Evolutionary conservation across 2,113 vertebrate species (phyloP).

Genomic region (Tiliqua scincoides): DNA sequence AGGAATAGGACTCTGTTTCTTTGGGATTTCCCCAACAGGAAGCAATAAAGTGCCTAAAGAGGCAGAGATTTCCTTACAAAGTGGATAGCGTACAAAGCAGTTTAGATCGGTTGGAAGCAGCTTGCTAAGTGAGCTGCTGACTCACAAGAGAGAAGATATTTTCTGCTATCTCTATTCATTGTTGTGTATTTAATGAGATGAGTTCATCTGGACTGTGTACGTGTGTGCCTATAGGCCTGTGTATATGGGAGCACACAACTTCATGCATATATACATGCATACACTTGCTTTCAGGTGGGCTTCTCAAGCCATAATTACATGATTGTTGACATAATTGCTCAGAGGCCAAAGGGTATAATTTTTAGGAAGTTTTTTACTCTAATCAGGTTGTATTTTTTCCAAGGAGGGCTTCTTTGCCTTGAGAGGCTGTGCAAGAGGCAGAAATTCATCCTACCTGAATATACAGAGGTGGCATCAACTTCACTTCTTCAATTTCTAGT

Average conservation of each 20-base stretch:
- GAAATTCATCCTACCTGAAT: background rate
- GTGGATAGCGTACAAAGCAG: constrained; percentile 10
- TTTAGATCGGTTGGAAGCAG: constrained; percentile 20
- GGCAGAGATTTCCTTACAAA: constrained; percentile 18
- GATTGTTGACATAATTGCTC: background rate
- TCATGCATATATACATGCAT: background rate
- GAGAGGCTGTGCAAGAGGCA: background rate
- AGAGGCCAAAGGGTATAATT: background rate
- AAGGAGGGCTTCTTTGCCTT: background rate
- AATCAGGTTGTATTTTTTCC: background rate
- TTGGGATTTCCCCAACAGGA: constrained; percentile 50
- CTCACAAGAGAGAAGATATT: background rate
- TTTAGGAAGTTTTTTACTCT: background rate
- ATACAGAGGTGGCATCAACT: background rate
- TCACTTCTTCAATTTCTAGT: background rate
- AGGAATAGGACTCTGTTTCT: constrained; percentile 19
- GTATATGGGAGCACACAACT: no score
- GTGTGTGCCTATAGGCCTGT: no score
- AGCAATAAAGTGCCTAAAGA: constrained; percentile 6
- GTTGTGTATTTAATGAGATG: background rate
- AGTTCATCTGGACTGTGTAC: no score
- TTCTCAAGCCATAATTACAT: background rate
- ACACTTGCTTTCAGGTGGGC: background rate
- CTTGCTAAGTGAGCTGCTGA: constrained; percentile 25
- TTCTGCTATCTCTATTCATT: background rate